Conservation (phyloP, 2,113 vertebrate genomes). For the Odocoileus virginianus region DNA sequence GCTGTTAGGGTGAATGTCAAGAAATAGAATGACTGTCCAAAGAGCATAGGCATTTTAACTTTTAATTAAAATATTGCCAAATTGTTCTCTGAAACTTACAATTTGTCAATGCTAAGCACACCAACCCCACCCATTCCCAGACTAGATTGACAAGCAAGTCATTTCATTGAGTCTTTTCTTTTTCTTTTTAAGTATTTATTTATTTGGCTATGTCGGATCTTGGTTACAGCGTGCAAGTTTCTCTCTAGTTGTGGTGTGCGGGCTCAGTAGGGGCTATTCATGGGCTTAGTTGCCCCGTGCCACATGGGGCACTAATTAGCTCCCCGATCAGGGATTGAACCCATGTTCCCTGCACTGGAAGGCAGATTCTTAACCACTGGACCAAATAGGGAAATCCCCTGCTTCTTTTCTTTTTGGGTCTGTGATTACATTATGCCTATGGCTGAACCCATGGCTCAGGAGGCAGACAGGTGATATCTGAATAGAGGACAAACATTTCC, state of each 20-base stretch:
- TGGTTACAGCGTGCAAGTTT: not conserved
- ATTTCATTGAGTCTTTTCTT: not conserved
- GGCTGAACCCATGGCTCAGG: not conserved
- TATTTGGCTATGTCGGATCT: rapidly evolving
- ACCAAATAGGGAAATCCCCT: not conserved
- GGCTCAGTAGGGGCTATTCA: not conserved
- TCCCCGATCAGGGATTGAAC: not conserved
- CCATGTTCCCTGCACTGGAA: not conserved
- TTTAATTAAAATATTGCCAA: not conserved
- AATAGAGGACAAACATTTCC: not conserved
- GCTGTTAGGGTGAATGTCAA: not conserved
- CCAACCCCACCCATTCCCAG: not conserved
- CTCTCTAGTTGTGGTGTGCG: rapidly evolving
- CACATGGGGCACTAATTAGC: not conserved
- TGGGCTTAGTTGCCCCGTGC: not conserved
- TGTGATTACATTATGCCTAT: not conserved
- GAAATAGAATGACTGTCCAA: not conserved
- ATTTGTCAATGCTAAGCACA: not conserved
- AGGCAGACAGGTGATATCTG: not conserved
- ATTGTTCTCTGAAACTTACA: not conserved
- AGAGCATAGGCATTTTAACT: not conserved
- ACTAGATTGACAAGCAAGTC: not conserved
- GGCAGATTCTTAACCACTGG: not conserved
- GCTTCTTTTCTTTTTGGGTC: not conserved
- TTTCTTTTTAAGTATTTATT: not conserved